Conservation (phyloP, 2,797 vertebrate species). For the Phoebastria nigripes region DNA sequence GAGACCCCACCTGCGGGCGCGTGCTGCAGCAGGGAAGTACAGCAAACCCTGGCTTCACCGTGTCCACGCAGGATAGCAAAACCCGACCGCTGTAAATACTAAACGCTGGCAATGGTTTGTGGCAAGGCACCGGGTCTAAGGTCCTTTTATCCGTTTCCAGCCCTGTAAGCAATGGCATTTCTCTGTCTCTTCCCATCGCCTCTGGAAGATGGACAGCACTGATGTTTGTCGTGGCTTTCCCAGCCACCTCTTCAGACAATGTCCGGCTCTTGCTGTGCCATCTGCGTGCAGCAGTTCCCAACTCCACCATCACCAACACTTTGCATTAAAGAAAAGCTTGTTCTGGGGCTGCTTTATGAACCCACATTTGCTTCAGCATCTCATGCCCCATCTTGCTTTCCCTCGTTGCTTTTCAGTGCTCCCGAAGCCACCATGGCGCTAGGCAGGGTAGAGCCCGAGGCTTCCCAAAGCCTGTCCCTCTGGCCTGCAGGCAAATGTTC, state of each 20-base stretch:
- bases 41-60: not conserved
- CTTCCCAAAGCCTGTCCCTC: not conserved
- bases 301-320: not conserved
- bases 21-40: not conserved
- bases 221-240: not conserved
- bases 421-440: fast-evolving
- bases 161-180: not conserved
- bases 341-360: not conserved
- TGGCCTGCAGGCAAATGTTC: not conserved
- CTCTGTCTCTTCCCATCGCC: not conserved
- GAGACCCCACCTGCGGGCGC: not conserved
- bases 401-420: not conserved
- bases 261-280: not conserved
- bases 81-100: not conserved
- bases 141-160: not conserved
- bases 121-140: not conserved
- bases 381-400: not conserved
- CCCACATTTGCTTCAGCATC: not conserved
- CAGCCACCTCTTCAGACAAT: not conserved
- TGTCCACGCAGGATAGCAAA: not conserved
- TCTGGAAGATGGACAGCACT: not conserved
- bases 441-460: not conserved
- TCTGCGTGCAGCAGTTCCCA: not conserved
- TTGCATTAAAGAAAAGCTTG: not conserved
- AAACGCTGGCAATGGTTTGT: not conserved